phyloP scores from a whole-genome alignment of 2,888 invertebrate species.

The Megaustenia siamemsis region DNA sequence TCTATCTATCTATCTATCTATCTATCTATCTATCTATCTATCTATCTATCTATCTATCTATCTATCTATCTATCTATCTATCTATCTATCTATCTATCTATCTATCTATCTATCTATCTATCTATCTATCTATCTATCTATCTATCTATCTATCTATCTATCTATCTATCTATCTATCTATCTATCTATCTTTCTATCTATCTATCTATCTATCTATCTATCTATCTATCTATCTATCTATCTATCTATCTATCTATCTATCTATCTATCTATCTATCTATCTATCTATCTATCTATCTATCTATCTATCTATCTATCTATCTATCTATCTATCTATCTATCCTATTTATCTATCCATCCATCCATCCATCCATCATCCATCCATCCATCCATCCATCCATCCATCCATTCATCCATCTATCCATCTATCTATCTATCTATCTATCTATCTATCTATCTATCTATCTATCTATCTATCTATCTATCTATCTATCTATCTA shows the following conservation, averaged over 20 bases:
- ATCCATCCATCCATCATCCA: not conserved
- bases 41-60: too few species aligned
- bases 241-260: not conserved
- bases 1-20: too few species aligned
- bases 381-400: too few species aligned
- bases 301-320: not conserved
- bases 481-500: too few species aligned
- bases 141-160: not conserved
- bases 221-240: not conserved
- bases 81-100: too few species aligned
- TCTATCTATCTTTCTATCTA: not conserved
- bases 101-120: not conserved
- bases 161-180: not conserved
- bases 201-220: not conserved
- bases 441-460: too few species aligned
- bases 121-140: not conserved
- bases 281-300: not conserved
- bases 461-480: too few species aligned
- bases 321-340: not conserved
- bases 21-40: too few species aligned
- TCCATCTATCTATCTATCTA: too few species aligned
- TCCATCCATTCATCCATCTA: too few species aligned
- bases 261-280: not conserved
- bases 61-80: too few species aligned
- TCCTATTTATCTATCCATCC: not conserved